phyloP scores from a whole-genome alignment of 37 sponge, comb jelly and placozoan species.

The Corticium candelabrum region DNA sequence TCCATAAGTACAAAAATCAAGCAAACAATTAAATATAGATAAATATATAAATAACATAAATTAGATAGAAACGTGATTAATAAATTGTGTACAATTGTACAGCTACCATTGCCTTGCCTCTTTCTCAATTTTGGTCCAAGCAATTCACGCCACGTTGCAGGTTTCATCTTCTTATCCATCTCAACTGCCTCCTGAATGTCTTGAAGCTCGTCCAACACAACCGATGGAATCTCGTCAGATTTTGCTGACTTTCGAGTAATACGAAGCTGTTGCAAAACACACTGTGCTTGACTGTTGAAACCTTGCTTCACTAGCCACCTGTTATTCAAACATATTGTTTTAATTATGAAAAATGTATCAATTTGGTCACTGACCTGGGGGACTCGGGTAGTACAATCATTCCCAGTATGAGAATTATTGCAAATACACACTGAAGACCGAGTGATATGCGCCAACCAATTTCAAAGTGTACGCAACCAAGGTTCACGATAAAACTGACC shows the following conservation, averaged over 20 bases:
- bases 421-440: constrained; percentile 44
- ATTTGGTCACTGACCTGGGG: constrained; percentile 37
- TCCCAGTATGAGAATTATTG: constrained; percentile 30
- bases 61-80: no score
- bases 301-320: constrained; percentile 51
- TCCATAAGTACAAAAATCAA: no score
- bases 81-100: neutral
- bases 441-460: constrained; percentile 53
- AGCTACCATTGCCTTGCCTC: constrained; percentile 8
- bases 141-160: neutral
- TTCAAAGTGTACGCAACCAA: constrained; percentile 3
- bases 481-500: constrained; percentile 42
- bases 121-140: neutral
- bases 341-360: no score
- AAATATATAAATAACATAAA: no score
- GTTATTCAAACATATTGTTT: neutral
- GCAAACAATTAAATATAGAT: no score
- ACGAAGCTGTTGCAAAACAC: constrained; percentile 14
- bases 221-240: neutral
- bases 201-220: constrained; percentile 17
- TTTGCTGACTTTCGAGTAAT: neutral
- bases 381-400: constrained; percentile 46
- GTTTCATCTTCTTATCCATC: neutral
- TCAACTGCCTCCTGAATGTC: constrained; percentile 13
- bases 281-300: constrained; percentile 13